Conservation (phyloP, 2,888 invertebrate species). For the Mesoligia furuncula region DNA sequence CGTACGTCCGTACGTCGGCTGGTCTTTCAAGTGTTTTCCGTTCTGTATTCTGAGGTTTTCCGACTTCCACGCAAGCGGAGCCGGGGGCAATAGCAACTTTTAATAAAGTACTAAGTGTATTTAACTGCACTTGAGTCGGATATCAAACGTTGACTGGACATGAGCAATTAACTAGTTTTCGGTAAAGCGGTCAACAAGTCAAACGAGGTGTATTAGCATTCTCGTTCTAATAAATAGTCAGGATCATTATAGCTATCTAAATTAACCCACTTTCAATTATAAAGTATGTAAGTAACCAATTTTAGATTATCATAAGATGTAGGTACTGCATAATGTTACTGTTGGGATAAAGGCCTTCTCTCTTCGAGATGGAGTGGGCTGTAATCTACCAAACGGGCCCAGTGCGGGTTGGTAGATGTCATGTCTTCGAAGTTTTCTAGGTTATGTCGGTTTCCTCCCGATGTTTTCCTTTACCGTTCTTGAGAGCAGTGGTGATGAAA, state of each 20-base stretch:
- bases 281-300: neutral
- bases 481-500: too few relatives aligned
- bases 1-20: too few relatives aligned
- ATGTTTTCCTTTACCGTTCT: too few relatives aligned
- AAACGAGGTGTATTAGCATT: conserved; percentile 14
- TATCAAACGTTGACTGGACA: neutral
- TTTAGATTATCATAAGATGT: too few relatives aligned
- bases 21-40: neutral
- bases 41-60: too few relatives aligned
- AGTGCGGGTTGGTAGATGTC: too few relatives aligned
- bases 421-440: too few relatives aligned
- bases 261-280: conserved; percentile 22
- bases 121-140: conserved; percentile 1
- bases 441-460: too few relatives aligned
- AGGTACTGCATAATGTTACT: too few relatives aligned
- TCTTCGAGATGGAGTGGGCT: too few relatives aligned
- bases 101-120: neutral
- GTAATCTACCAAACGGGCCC: too few relatives aligned
- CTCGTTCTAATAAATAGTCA: conserved; percentile 9
- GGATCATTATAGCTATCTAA: neutral
- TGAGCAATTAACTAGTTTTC: conserved; percentile 13
- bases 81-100: neutral
- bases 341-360: too few relatives aligned
- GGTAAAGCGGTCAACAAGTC: conserved; percentile 22
- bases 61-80: neutral